Conservation (phyloP, 2,113 vertebrate genomes). For the Gavia stellata region DNA sequence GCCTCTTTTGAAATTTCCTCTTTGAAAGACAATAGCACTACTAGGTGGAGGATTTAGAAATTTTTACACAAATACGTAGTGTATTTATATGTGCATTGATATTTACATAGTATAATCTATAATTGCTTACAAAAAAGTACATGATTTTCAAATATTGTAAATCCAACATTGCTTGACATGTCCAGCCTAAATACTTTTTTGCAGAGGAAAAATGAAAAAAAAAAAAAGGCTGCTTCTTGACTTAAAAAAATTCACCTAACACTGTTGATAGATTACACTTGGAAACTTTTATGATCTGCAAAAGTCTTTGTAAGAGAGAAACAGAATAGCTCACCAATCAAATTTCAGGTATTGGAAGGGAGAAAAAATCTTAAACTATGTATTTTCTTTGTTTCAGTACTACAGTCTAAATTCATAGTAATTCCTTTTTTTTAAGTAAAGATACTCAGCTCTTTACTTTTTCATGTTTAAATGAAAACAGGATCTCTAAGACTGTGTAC, state of each 20-base stretch:
- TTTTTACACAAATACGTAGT: rapidly evolving
- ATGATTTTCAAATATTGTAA: not conserved
- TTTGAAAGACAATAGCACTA: not conserved
- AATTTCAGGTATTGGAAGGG: not conserved
- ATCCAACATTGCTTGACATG: not conserved
- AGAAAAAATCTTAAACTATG: not conserved
- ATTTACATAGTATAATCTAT: not conserved
- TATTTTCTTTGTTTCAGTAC: not conserved
- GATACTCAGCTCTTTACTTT: not conserved
- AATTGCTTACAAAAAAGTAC: not conserved
- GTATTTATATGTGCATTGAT: not conserved
- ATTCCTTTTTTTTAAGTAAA: not conserved
- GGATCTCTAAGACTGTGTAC: not conserved
- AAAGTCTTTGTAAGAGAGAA: not conserved
- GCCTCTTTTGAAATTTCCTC: not conserved
- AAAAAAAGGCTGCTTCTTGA: not conserved
- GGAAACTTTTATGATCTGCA: not conserved
- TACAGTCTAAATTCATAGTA: not conserved
- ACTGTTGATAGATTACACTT: no score
- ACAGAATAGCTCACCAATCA: not conserved
- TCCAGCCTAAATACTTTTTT: not conserved
- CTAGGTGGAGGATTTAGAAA: not conserved
- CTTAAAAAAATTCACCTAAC: no score
- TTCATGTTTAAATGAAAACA: not conserved
- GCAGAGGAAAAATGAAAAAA: not conserved